A percentile compares a stretch with the other conserved stretches of the same genome.
Conservation (phyloP, 1,140 invertebrate genomes). For the Sarcophaga bullata region DNA sequence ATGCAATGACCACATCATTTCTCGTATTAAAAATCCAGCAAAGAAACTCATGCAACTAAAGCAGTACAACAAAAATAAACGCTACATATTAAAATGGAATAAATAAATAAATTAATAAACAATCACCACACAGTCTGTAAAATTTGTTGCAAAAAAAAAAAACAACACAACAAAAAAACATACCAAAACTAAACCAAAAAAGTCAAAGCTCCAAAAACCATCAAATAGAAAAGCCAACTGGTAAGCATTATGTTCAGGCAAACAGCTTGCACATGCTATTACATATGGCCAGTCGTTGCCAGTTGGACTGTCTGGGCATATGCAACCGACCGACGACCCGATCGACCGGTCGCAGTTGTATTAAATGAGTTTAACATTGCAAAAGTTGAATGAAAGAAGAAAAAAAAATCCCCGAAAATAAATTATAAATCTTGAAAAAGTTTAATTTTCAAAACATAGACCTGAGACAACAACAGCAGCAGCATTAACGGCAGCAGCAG, state of each 20-base stretch:
- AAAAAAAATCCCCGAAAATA: background rate
- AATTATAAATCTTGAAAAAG: background rate
- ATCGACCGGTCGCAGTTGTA: no score
- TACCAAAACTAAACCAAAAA: no score
- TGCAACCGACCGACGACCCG: background rate
- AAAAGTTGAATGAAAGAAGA: background rate
- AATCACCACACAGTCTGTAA: background rate
- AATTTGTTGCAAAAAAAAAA: background rate
- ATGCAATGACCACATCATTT: constrained; percentile 17
- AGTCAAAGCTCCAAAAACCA: background rate
- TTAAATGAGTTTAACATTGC: background rate
- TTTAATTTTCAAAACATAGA: constrained; percentile 1
- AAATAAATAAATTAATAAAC: constrained; percentile 15
- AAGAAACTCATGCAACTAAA: background rate
- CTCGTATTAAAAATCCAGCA: background rate
- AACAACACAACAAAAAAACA: no score
- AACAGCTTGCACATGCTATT: constrained; percentile 11
- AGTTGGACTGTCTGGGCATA: no score
- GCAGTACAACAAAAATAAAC: background rate
- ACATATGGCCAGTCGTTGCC: background rate
- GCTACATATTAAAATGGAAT: constrained; percentile 22
- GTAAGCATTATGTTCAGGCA: background rate
- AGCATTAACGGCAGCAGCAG: no score
- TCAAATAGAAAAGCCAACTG: background rate
- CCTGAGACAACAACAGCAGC: background rate